These are phyloP conservation scores for Leptodactylus fuscus DNA, from an alignment of 2,113 vertebrate species.

Conservation along the genomic window DNA sequence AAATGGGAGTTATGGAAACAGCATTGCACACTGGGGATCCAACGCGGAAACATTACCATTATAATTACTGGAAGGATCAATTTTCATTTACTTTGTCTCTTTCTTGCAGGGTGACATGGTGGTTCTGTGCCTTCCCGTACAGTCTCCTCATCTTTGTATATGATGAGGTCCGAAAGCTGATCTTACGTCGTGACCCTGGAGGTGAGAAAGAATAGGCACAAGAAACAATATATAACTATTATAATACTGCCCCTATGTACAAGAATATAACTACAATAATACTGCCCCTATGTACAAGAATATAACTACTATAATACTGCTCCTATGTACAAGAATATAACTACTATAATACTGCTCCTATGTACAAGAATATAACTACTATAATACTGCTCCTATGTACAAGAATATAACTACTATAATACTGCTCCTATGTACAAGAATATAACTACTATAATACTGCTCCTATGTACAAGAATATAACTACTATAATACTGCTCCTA, in stretches of 20 bases:
- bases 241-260: neutral
- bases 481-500: neutral
- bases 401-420: neutral
- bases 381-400: neutral
- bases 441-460: neutral
- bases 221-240: neutral
- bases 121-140: conserved; percentile 86
- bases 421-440: neutral
- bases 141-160: conserved; percentile 85
- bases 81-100: neutral
- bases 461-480: neutral
- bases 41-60: too few species aligned
- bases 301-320: neutral
- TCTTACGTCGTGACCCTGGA: conserved; percentile 79
- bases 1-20: too few species aligned
- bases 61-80: neutral
- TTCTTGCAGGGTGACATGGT: conserved; percentile 78
- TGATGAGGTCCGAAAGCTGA: conserved; percentile 81
- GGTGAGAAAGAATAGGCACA: conserved; percentile 67
- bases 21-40: too few species aligned
- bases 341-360: neutral
- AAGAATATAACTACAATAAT: neutral
- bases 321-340: neutral
- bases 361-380: neutral
- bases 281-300: neutral